Conservation (phyloP, 2,797 vertebrate genomes). For the Pseudochirops cupreus region DNA sequence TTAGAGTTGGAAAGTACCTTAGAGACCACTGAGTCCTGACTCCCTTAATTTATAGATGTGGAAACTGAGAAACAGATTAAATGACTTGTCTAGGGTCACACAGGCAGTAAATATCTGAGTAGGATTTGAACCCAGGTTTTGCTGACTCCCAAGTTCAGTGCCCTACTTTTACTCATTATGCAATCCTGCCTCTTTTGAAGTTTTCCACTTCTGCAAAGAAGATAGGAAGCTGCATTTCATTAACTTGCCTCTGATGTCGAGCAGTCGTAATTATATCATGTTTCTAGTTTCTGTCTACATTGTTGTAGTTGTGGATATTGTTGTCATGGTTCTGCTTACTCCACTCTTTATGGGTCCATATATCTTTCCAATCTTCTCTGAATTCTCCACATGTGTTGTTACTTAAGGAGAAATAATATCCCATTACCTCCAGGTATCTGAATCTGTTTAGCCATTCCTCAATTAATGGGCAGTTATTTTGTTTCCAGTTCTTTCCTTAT, state of each 20-base stretch:
- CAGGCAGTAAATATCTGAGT: not conserved
- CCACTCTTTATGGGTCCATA: not conserved
- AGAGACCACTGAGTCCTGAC: not conserved
- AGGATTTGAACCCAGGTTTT: not conserved
- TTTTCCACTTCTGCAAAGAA: not conserved
- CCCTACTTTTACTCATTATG: not conserved
- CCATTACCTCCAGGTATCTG: not conserved
- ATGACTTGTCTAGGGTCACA: not conserved
- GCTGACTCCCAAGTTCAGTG: not conserved
- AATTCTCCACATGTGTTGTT: not conserved
- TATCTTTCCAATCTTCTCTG: not conserved
- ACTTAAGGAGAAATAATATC: not conserved
- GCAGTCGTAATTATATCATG: not conserved
- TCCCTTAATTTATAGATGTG: not conserved
- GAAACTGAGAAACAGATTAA: not conserved
- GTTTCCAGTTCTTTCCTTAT: not conserved
- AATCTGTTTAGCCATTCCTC: not conserved
- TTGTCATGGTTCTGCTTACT: not conserved
- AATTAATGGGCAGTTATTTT: not conserved
- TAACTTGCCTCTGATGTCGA: not conserved
- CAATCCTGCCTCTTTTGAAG: not conserved
- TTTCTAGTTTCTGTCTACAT: not conserved
- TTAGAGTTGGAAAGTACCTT: not conserved
- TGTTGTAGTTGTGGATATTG: not conserved
- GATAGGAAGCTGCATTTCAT: not conserved